Base-by-base conservation (phyloP, 2,113 vertebrate genomes). In the Epinephelus cyanopodus region DNA sequence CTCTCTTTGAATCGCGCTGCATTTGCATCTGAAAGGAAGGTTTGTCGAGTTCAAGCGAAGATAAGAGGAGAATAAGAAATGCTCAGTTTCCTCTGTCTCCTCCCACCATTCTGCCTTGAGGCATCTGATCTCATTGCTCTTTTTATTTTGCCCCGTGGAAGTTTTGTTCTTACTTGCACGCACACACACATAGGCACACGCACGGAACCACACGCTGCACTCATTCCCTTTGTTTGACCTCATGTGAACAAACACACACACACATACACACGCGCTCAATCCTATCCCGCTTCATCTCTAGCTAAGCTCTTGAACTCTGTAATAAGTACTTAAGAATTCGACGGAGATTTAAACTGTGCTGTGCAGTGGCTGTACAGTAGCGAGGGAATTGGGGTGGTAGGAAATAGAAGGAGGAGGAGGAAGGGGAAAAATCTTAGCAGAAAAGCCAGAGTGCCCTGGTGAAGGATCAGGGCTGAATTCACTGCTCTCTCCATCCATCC, bases 1-100 rank as follows among this genome's bases (percentile, higher is more conserved):
- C 92, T 90, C 77, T n/a, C 87, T 90, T 88, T 91, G 87, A 92
- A 88, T 83, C 70, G 25, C 72, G 67, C 65, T 7, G 61, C 67
- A 94, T 95, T 93, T 92, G 87, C 92, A 95, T 93, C 64, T 90
- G 70, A 92, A 94, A 92, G 84, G 71, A 73, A 88, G 71, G 81
- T 90, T 88, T 69, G 75, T 71, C 61, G 69, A 87, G 92, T 93
- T 94, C 87, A 93, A 85, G 62, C 71, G 67, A 79, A 87, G 82
- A 93, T 85, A 82, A 91, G 86, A 68, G 83, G 70, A 60, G 66
- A 66, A 83, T 73, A 82, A 79, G 62, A 70, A 78, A 74, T 23
- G 53, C 15, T 80, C 48, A 9, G 18, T 64, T 71, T 77, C 75
- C 65, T 61, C n/a, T 52, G 25, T 88, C 88, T 87, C 76, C 83